Evolutionary conservation across 1,140 invertebrate genomes (phyloP).

Genomic region (Drosophila setifemur): DNA sequence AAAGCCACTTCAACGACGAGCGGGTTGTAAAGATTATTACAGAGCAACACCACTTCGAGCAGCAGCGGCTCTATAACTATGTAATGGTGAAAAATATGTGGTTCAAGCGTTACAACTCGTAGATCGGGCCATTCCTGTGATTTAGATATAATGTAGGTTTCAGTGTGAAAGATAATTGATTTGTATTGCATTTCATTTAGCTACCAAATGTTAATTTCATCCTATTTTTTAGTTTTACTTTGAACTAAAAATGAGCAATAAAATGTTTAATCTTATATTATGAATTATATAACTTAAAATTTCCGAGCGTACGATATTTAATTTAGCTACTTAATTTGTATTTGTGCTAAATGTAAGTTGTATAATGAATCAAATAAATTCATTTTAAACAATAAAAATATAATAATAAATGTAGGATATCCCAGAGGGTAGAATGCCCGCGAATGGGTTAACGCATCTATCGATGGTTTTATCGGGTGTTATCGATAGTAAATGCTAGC

Average conservation of each 20-base stretch:
- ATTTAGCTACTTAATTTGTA: too few species aligned
- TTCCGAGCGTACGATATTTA: too few species aligned
- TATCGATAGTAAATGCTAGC: too few species aligned
- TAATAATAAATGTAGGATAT: too few species aligned
- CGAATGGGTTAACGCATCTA: constrained; percentile 3
- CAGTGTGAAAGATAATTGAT: not conserved
- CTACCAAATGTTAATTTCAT: too few species aligned
- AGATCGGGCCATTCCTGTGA: not conserved
- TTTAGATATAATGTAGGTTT: not conserved
- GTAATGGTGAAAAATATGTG: constrained; percentile 32
- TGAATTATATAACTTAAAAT: too few species aligned
- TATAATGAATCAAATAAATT: not conserved
- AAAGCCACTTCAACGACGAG: constrained; percentile 51
- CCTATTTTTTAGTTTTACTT: too few species aligned
- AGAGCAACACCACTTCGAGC: constrained; percentile 45
- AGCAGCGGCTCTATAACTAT: constrained; percentile 47
- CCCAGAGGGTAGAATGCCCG: not conserved
- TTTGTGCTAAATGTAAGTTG: too few species aligned
- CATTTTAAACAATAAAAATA: not conserved
- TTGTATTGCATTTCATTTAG: not conserved
- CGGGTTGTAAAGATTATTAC: constrained; percentile 31
- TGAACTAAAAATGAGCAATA: too few species aligned
- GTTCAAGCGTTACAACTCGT: not conserved
- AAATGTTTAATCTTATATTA: too few species aligned
- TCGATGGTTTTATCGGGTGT: too few species aligned